Percentiles rank a stretch among this genome's conserved stretches.
Conservation (phyloP, 2,797 vertebrate genomes). For the Eulemur rubriventer region DNA sequence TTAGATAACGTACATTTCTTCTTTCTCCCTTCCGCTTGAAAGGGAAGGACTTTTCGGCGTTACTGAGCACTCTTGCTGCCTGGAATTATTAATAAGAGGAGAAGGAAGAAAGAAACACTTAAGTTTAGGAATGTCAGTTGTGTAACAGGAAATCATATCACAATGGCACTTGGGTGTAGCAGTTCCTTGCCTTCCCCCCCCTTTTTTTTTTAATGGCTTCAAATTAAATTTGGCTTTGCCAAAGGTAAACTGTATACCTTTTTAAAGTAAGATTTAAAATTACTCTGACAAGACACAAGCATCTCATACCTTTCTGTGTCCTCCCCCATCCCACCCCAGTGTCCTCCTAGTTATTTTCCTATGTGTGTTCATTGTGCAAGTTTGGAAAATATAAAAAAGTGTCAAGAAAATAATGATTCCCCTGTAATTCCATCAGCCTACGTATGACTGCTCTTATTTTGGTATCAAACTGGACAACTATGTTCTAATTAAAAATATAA, state of each 20-base stretch:
- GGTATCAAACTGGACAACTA: not conserved
- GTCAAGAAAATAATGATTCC: not conserved
- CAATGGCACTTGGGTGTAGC: conserved; percentile 91
- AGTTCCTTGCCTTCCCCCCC: conserved; percentile 82
- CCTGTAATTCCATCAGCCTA: not conserved
- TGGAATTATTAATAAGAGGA: not conserved
- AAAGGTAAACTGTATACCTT: conserved; percentile 14
- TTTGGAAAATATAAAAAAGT: not conserved
- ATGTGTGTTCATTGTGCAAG: not conserved
- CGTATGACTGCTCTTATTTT: not conserved
- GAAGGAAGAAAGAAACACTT: conserved; percentile 65
- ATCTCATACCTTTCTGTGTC: not conserved
- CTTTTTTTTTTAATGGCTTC: not conserved
- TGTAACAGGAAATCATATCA: conserved; percentile 90
- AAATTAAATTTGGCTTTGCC: conserved; percentile 55
- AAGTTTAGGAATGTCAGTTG: conserved; percentile 69
- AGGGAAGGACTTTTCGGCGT: conserved; percentile 44
- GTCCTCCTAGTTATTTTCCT: not conserved
- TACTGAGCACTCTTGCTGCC: conserved; percentile 40
- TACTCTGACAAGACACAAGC: conserved; percentile 23
- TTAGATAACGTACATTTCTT: not conserved
- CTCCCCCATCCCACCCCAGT: accelerated
- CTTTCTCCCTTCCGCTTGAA: not conserved
- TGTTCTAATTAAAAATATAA: not conserved
- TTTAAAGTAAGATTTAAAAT: conserved; percentile 27